Conservation (phyloP, 2,888 invertebrate genomes). For the Chaitophorus viminalis region DNA sequence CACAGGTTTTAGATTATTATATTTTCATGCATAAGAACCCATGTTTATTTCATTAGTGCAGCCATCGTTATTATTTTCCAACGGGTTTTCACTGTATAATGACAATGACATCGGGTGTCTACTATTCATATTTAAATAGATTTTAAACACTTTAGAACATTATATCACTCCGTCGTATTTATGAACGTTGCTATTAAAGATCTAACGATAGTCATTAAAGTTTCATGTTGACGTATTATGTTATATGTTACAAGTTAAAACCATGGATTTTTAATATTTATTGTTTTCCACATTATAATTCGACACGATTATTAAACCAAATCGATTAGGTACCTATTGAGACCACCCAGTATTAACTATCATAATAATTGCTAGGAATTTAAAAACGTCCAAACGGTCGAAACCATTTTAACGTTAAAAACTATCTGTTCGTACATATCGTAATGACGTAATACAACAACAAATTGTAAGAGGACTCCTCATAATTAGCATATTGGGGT, state of each 20-base stretch:
- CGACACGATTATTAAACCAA: background rate
- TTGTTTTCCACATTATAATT: background rate
- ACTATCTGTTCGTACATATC: background rate
- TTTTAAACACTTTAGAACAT: background rate
- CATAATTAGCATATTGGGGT: background rate
- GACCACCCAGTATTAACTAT: background rate
- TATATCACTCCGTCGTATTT: background rate
- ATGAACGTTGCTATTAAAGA: background rate
- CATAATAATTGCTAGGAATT: background rate
- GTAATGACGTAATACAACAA: background rate
- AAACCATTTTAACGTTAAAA: background rate
- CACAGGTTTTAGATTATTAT: background rate
- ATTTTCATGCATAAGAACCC: background rate
- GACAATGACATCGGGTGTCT: background rate
- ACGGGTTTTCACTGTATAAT: background rate
- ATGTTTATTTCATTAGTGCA: background rate
- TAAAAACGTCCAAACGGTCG: background rate
- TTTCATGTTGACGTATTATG: background rate
- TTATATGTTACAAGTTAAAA: too few species aligned
- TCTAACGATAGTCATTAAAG: background rate
- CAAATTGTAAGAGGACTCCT: background rate
- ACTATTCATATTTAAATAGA: background rate
- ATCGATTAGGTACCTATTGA: background rate
- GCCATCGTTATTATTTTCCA: background rate
- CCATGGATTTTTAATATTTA: background rate